Evolutionary conservation across 2,797 vertebrate species (phyloP).

Genomic region (Lacerta agilis): DNA sequence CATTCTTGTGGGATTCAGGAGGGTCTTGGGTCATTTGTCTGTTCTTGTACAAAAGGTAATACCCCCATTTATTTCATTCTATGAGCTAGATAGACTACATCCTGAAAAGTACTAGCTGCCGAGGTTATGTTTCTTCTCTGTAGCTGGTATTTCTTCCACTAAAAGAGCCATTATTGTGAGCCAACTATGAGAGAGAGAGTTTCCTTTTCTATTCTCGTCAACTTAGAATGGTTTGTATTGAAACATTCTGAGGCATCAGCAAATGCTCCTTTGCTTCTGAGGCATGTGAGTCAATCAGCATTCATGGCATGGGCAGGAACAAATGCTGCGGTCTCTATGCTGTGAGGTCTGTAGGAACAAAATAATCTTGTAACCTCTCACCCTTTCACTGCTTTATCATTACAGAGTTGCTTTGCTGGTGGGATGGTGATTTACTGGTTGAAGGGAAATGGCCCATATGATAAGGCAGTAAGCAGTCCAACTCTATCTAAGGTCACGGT

Average conservation of each 20-base stretch:
- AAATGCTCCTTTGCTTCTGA: slow-evolving; percentile 24
- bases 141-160: background rate
- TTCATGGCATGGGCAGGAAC: slow-evolving; percentile 16
- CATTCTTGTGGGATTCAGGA: background rate
- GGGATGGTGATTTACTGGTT: slow-evolving; percentile 19
- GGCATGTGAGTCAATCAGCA: slow-evolving; percentile 43
- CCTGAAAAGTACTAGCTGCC: background rate
- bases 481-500: slow-evolving; percentile 10
- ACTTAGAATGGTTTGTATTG: slow-evolving; percentile 56
- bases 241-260: slow-evolving; percentile 50
- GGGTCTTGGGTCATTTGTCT: background rate
- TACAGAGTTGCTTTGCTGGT: slow-evolving; percentile 30
- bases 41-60: background rate
- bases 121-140: background rate
- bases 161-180: background rate
- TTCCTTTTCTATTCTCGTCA: slow-evolving; percentile 36
- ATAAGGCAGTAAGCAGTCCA: slow-evolving; percentile 30
- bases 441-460: background rate
- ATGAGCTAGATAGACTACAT: background rate
- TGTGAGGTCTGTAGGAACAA: slow-evolving; percentile 36
- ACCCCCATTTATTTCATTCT: background rate
- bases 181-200: background rate
- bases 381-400: slow-evolving; percentile 34
- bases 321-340: slow-evolving; percentile 16
- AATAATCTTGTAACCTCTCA: slow-evolving; percentile 46